These are phyloP conservation scores for Athene noctua DNA, from an alignment of 2,113 vertebrate genomes.

Conservation along the genomic window DNA sequence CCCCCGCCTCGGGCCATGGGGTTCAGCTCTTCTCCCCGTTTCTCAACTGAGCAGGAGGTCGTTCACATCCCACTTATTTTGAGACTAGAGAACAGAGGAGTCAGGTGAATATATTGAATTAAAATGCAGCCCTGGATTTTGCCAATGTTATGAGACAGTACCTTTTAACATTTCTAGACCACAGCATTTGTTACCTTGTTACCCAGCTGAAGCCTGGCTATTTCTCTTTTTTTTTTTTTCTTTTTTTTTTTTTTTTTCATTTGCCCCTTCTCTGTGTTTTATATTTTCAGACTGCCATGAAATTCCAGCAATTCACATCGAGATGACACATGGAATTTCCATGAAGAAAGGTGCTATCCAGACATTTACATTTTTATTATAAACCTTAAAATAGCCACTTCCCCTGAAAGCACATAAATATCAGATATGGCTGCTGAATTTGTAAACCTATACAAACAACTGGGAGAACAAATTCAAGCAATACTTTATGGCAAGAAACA, in stretches of 20 bases:
- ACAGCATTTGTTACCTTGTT: neutral
- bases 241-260: neutral
- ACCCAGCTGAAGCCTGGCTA: neutral
- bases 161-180: neutral
- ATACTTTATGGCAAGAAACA: neutral
- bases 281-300: neutral
- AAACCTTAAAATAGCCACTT: neutral
- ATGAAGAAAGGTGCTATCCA: neutral
- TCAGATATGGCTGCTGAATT: neutral
- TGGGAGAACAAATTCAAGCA: neutral
- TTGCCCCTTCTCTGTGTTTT: neutral
- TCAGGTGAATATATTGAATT: too few relatives aligned
- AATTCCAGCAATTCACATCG: neutral
- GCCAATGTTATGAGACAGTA: neutral
- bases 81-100: neutral
- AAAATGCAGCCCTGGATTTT: neutral
- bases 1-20: fast-evolving
- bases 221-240: neutral
- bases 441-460: neutral
- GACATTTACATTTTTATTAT: neutral
- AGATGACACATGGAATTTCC: neutral
- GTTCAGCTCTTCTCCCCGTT: neutral
- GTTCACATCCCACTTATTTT: neutral
- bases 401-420: neutral
- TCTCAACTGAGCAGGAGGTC: neutral